Conservation (phyloP, 2,888 invertebrate genomes). For the Nomada lathburiana region DNA sequence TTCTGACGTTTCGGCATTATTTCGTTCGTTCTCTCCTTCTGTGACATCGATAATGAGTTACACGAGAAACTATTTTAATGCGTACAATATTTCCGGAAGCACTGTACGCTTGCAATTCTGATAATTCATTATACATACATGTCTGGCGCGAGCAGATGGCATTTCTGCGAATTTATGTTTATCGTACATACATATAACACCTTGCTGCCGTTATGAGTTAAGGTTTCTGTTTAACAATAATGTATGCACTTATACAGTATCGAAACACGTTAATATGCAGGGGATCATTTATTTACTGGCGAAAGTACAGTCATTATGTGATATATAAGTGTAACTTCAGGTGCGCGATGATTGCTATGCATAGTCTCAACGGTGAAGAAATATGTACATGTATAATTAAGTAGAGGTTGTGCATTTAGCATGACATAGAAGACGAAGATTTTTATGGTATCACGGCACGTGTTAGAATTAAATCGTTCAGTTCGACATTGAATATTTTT, state of each 20-base stretch:
- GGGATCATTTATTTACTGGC: background rate
- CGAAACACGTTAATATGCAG: background rate
- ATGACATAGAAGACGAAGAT: no score
- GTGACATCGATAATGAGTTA: background rate
- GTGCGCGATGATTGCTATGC: no score
- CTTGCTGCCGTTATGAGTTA: no score
- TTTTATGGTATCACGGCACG: no score
- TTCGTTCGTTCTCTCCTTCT: background rate
- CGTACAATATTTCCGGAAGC: conserved; percentile 15
- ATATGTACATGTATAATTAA: no score
- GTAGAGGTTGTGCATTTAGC: no score
- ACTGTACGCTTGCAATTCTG: conserved; percentile 4
- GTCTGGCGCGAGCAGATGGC: background rate
- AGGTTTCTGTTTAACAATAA: background rate
- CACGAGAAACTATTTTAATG: background rate
- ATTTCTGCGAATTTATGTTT: background rate
- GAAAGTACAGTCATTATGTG: background rate
- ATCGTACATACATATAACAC: conserved; percentile 3
- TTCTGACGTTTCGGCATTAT: background rate
- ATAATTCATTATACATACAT: background rate
- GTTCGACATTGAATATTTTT: no score
- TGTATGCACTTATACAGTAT: background rate
- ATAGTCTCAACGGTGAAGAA: no score
- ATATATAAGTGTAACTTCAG: no score
- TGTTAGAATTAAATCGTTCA: no score